Conservation (phyloP, 53 echinoderm and acorn worm species). For the Echinometra lucunter region DNA sequence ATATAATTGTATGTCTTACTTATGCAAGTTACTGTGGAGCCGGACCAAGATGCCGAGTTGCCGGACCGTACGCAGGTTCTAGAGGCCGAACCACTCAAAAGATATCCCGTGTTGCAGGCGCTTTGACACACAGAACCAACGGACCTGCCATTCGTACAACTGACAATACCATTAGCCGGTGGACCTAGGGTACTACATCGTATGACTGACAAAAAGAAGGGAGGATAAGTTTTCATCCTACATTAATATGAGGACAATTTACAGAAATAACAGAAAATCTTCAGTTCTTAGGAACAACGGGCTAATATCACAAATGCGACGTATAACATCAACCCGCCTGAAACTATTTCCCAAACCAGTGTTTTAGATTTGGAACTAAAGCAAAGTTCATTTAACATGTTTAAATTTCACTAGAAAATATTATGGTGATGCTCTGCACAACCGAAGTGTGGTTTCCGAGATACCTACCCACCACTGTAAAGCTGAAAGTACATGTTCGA, state of each 20-base stretch:
- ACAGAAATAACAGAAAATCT: no score
- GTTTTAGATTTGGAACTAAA: no score
- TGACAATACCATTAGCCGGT: slow-evolving; percentile 24
- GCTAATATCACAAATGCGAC: no score
- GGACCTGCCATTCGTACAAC: slow-evolving; percentile 46
- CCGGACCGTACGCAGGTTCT: slow-evolving; percentile 37
- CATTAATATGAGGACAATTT: no score
- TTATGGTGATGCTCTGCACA: background rate
- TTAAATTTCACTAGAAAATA: no score
- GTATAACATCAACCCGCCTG: no score
- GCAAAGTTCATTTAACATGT: no score
- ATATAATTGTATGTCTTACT: slow-evolving; percentile 19
- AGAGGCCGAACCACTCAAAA: background rate
- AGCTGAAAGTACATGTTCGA: slow-evolving; percentile 39
- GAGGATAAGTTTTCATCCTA: no score
- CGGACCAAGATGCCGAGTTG: slow-evolving; percentile 39
- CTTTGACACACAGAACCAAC: background rate
- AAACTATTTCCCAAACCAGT: no score
- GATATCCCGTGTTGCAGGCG: slow-evolving; percentile 49
- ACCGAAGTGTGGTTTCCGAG: no score
- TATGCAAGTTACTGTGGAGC: slow-evolving; percentile 21
- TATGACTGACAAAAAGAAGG: background rate
- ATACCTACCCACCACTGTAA: slow-evolving; percentile 48
- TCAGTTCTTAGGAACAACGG: no score
- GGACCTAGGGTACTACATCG: slow-evolving; percentile 7